A percentile compares a stretch with the other conserved stretches of the same genome.
Evolutionary conservation across 1,140 invertebrate genomes (phyloP).

Genomic region (Theocolax elegans): DNA sequence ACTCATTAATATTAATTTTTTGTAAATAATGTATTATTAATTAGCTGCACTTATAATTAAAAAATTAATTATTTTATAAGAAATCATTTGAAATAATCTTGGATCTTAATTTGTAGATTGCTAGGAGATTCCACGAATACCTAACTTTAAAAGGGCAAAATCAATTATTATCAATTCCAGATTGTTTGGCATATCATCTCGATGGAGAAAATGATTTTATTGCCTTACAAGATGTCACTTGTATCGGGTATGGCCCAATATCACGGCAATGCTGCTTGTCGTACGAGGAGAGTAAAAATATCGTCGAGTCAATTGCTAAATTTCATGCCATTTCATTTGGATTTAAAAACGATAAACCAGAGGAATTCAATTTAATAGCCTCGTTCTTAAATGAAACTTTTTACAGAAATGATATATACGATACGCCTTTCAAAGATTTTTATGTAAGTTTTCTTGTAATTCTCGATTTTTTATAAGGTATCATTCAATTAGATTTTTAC

Average conservation of each 20-base stretch:
- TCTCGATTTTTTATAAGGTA: too few relatives aligned
- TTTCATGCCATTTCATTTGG: conserved; percentile 78
- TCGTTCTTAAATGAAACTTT: conserved; percentile 68
- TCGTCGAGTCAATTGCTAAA: conserved; percentile 72
- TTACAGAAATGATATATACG: conserved; percentile 68
- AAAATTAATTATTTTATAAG: too few relatives aligned
- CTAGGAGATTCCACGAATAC: conserved; percentile 55
- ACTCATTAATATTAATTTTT: too few relatives aligned
- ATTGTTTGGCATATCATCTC: conserved; percentile 66
- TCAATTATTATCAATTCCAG: conserved; percentile 57
- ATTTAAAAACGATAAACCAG: conserved; percentile 72
- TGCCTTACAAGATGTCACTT: conserved; percentile 72
- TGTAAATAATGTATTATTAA: too few relatives aligned
- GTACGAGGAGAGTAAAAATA: conserved; percentile 65
- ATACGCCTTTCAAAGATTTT: conserved; percentile 72
- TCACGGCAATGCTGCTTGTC: conserved; percentile 68
- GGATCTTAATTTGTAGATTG: conserved; percentile 46
- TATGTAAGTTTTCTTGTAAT: conserved; percentile 66
- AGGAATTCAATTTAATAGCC: conserved; percentile 68
- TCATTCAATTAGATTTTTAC: too few relatives aligned
- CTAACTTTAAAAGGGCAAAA: conserved; percentile 47
- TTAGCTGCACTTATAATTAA: too few relatives aligned
- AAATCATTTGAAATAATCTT: too few relatives aligned
- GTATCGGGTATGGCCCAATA: conserved; percentile 66
- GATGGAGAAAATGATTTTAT: conserved; percentile 77